A percentile compares a stretch with the other conserved stretches of the same genome.
Conservation (phyloP, 2,113 vertebrate species). For the Trematomus loennbergii region DNA sequence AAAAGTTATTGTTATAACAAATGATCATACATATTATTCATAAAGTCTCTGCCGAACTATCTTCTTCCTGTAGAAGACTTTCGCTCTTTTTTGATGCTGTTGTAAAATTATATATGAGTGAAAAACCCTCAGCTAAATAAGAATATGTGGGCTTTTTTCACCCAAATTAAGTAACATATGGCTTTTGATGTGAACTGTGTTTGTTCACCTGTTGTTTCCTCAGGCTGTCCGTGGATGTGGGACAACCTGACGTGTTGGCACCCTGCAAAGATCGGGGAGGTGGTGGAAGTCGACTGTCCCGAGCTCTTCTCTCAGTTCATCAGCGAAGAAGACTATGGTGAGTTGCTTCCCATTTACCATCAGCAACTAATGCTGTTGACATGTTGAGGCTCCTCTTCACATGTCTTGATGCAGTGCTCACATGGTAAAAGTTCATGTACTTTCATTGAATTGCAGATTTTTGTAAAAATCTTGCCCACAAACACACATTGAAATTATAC, state of each 20-base stretch:
- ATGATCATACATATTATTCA: not conserved
- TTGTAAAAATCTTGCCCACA: no score
- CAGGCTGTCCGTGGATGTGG: conserved; percentile 95
- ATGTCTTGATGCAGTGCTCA: not conserved
- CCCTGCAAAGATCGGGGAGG: conserved; percentile 88
- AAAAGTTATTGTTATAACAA: not conserved
- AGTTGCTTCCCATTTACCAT: conserved; percentile 28
- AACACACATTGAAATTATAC: no score
- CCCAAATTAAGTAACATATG: not conserved
- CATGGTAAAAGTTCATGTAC: not conserved
- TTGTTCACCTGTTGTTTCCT: conserved; percentile 12
- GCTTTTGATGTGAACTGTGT: not conserved
- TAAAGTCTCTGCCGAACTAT: no score
- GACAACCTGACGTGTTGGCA: conserved; percentile 98
- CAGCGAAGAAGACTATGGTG: conserved; percentile 89
- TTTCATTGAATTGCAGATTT: not conserved
- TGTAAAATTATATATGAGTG: not conserved
- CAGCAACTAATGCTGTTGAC: not conserved
- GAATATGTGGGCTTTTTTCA: not conserved
- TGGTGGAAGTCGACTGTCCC: conserved; percentile 91
- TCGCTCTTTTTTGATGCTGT: not conserved
- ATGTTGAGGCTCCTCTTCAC: not conserved
- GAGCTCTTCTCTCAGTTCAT: conserved; percentile 90
- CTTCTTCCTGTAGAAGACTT: no score
- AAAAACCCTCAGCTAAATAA: not conserved